Conservation (phyloP, 2,888 invertebrate species). For the Hyposoter didymator region DNA sequence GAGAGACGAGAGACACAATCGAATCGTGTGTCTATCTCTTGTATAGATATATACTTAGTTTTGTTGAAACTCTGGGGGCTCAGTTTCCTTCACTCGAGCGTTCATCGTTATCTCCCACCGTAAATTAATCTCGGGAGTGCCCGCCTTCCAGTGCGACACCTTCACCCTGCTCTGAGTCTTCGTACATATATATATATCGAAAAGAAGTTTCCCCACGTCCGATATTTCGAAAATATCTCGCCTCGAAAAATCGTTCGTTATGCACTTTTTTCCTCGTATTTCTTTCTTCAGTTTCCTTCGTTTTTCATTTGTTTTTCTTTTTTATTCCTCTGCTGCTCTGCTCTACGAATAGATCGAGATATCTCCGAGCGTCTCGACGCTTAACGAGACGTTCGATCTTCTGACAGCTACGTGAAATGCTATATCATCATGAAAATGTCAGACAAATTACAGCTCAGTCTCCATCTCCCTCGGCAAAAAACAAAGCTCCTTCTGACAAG, state of each 20-base stretch:
- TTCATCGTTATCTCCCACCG: slow-evolving; percentile 83
- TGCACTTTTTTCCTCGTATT: slow-evolving; percentile 46
- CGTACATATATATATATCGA: slow-evolving; percentile 41
- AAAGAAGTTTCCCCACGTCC: slow-evolving; percentile 69
- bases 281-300: slow-evolving; percentile 45
- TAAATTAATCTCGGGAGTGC: slow-evolving; percentile 81
- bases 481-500: background rate
- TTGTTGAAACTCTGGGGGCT: slow-evolving; percentile 58
- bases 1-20: slow-evolving; percentile 77
- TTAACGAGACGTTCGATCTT: slow-evolving; percentile 54
- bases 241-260: slow-evolving; percentile 56
- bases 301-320: slow-evolving; percentile 40
- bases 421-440: slow-evolving; percentile 39
- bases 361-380: slow-evolving; percentile 34
- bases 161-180: slow-evolving; percentile 64
- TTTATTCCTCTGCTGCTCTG: slow-evolving; percentile 36
- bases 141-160: slow-evolving; percentile 67
- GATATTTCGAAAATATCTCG: slow-evolving; percentile 79
- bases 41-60: slow-evolving; percentile 24
- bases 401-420: slow-evolving; percentile 49
- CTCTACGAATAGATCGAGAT: slow-evolving; percentile 57
- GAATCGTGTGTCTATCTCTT: slow-evolving; percentile 75
- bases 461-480: slow-evolving; percentile 11
- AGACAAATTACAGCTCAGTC: slow-evolving; percentile 31
- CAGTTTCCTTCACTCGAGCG: slow-evolving; percentile 64